These are phyloP conservation scores for Margaritifera margaritifera DNA, from an alignment of 2,888 invertebrate genomes.

Conservation along the genomic window DNA sequence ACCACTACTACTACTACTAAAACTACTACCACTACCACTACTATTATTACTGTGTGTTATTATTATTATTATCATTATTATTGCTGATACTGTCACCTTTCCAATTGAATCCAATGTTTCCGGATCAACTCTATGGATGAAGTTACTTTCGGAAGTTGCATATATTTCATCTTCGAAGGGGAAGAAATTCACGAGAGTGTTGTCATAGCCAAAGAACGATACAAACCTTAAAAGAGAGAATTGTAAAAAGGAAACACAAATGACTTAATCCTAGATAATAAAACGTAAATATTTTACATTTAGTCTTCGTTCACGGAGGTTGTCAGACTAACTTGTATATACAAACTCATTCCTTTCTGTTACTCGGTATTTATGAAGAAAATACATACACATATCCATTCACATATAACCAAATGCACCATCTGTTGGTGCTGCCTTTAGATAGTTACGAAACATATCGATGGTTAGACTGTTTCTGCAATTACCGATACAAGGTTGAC, in stretches of 20 bases:
- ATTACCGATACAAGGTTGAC: no score
- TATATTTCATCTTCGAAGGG: conserved; percentile 12
- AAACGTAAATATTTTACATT: not conserved
- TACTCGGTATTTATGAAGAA: not conserved
- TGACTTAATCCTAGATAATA: no score
- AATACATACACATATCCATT: no score
- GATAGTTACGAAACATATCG: no score
- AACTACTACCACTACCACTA: no score
- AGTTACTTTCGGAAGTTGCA: conserved; percentile 5
- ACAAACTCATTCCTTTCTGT: not conserved
- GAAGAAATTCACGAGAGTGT: conserved; percentile 80
- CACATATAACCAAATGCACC: no score
- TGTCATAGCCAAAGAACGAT: conserved; percentile 75
- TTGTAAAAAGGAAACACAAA: not conserved
- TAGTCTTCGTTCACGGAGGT: not conserved
- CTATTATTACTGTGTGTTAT: no score
- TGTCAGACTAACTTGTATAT: not conserved
- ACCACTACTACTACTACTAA: no score
- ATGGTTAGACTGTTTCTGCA: no score
- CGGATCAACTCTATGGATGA: conserved; percentile 12
- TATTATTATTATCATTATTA: no score
- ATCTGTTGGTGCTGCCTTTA: no score
- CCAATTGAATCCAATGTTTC: conserved; percentile 9
- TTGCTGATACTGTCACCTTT: conserved; percentile 4
- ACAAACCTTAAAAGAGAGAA: conserved; percentile 49